A percentile compares a stretch with the other conserved stretches of the same genome.
These are phyloP conservation scores for Tanytarsus gracilentus DNA, from an alignment of 2,888 invertebrate species.

Conservation along the genomic window DNA sequence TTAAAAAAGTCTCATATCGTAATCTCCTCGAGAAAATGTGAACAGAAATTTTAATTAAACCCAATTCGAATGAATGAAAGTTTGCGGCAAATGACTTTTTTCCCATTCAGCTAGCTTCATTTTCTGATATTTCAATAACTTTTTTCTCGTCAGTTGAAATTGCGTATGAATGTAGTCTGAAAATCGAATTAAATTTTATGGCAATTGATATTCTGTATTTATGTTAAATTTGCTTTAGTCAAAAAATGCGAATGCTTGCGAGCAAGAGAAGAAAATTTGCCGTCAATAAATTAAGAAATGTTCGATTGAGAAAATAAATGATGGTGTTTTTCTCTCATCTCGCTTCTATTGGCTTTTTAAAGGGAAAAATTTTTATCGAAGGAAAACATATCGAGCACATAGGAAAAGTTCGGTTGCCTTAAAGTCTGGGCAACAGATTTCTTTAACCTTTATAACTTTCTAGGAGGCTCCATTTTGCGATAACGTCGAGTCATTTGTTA, in stretches of 20 bases:
- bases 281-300: constrained; percentile 7
- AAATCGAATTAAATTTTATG: constrained; percentile 27
- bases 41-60: constrained; percentile 10
- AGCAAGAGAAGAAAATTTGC: constrained; percentile 13
- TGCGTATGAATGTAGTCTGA: background rate
- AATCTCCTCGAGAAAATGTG: background rate
- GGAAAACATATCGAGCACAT: background rate
- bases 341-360: background rate
- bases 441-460: background rate
- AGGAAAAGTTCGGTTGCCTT: constrained; percentile 5
- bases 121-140: no score
- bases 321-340: background rate
- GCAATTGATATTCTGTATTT: background rate
- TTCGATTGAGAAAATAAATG: background rate
- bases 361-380: background rate
- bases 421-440: constrained; percentile 22
- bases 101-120: no score
- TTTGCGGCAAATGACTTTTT: no score
- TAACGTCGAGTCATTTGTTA: constrained; percentile 2
- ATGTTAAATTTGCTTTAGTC: constrained; percentile 18
- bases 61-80: no score
- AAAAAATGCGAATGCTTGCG: no score
- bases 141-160: no score
- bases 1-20: background rate
- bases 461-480: background rate